Percentiles rank a stretch among this genome's conserved stretches.
phyloP scores from a whole-genome alignment of 2,113 vertebrate genomes.

The Engystomops pustulosus region DNA sequence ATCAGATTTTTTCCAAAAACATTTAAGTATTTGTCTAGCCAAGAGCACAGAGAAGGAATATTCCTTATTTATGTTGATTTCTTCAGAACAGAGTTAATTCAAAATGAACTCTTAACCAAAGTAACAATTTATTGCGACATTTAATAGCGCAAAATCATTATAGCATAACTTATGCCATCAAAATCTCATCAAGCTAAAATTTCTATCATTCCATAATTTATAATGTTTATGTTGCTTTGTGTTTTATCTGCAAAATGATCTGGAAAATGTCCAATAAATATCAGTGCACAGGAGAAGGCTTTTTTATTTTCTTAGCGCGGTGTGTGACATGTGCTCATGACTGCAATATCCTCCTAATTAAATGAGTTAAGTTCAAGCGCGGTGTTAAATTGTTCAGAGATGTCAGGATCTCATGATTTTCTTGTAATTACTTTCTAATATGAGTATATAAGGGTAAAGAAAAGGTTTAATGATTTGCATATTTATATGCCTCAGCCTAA shows the following conservation, averaged over 20 bases:
- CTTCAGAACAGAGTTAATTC: too few relatives aligned
- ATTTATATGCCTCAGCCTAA: neutral
- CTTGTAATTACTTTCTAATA: slow-evolving; percentile 21
- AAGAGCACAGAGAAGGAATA: too few relatives aligned
- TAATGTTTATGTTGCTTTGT: neutral
- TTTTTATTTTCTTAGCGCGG: slow-evolving; percentile 5
- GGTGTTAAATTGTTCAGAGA: slow-evolving; percentile 2
- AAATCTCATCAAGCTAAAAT: neutral
- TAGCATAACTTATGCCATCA: too few relatives aligned
- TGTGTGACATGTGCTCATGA: slow-evolving; percentile 18
- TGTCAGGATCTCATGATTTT: neutral
- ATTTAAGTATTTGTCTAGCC: too few relatives aligned
- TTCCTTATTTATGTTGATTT: too few relatives aligned
- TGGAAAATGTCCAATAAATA: slow-evolving; percentile 3
- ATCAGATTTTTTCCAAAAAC: too few relatives aligned
- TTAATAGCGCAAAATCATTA: too few relatives aligned
- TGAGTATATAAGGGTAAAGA: neutral
- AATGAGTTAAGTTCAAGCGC: slow-evolving; percentile 18
- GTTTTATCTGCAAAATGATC: neutral
- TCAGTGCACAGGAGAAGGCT: neutral
- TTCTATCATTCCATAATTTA: neutral
- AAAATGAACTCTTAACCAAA: too few relatives aligned
- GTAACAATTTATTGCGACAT: too few relatives aligned
- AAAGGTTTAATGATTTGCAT: neutral
- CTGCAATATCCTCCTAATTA: slow-evolving; percentile 31